phyloP scores from a whole-genome alignment of 2,888 invertebrate species.

The Thumatha senex region DNA sequence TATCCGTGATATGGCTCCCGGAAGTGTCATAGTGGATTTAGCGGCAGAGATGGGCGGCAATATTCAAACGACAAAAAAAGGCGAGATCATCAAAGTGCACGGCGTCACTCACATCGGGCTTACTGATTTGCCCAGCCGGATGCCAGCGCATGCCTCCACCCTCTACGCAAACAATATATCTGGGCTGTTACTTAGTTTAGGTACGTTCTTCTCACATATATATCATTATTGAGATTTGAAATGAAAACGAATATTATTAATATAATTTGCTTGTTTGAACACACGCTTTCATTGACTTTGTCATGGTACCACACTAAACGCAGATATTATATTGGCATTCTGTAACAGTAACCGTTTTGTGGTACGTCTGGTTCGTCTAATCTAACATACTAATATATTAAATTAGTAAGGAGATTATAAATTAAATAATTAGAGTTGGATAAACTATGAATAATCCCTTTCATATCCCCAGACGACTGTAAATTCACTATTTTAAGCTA shows the following conservation, averaged over 20 bases:
- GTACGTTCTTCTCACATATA: conserved; percentile 64
- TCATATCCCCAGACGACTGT: no score
- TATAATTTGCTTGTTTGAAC: background rate
- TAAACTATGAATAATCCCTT: no score
- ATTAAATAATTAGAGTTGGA: no score
- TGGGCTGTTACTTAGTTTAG: conserved; percentile 92
- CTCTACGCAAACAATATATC: conserved; percentile 96
- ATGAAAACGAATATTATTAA: background rate
- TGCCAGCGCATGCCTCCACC: conserved; percentile 94
- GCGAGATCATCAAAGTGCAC: conserved; percentile 88
- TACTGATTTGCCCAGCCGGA: conserved; percentile 92
- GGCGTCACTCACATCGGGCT: conserved; percentile 93
- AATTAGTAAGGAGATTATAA: no score
- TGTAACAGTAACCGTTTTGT: no score
- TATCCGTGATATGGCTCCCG: conserved; percentile 91
- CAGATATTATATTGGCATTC: no score
- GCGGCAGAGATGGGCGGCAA: conserved; percentile 96
- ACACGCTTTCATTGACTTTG: no score
- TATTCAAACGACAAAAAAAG: conserved; percentile 91
- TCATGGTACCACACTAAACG: no score
- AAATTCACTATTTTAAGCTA: no score
- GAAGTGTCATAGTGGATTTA: conserved; percentile 94
- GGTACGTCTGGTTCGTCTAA: no score
- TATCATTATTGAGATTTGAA: no score
- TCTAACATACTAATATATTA: no score